Conservation (phyloP, 2,888 invertebrate species). For the Caenorhabditis japonica region DNA sequence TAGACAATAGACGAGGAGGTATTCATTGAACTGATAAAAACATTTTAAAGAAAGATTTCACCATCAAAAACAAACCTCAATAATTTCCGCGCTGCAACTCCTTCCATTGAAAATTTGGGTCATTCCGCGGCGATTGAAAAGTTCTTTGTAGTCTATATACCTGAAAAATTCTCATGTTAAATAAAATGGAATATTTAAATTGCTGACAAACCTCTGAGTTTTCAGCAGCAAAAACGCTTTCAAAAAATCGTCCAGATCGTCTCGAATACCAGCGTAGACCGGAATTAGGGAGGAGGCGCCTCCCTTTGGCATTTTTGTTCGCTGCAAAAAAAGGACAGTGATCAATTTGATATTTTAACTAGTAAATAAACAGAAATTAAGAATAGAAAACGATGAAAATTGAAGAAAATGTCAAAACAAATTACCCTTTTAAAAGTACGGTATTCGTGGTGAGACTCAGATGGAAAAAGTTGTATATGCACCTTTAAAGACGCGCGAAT, state of each 20-base stretch:
- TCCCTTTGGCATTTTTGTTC: constrained; percentile 49
- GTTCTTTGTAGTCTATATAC: constrained; percentile 27
- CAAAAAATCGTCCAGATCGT: constrained; percentile 32
- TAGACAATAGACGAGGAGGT: constrained; percentile 18
- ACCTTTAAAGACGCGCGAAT: too few relatives aligned
- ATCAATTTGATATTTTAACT: too few relatives aligned
- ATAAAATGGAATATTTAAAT: too few relatives aligned
- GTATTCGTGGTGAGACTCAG: too few relatives aligned
- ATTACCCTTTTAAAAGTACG: too few relatives aligned
- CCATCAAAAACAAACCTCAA: constrained; percentile 36
- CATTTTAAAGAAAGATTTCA: neutral
- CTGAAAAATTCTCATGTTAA: neutral
- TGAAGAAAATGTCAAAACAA: too few relatives aligned
- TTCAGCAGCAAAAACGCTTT: constrained; percentile 11
- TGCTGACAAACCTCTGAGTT: neutral
- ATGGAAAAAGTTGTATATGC: too few relatives aligned
- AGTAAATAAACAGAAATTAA: too few relatives aligned
- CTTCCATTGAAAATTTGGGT: constrained; percentile 28
- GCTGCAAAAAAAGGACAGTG: too few relatives aligned
- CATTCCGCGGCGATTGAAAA: constrained; percentile 28
- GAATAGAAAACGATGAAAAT: too few relatives aligned
- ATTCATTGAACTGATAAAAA: constrained; percentile 44
- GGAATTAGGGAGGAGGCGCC: constrained; percentile 34
- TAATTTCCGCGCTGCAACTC: constrained; percentile 36
- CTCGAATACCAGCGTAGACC: constrained; percentile 35